Evolutionary conservation across 2,888 invertebrate species (phyloP), one percentile per base, ranked within the genome.

Genomic region (Hyalella azteca): DNA sequence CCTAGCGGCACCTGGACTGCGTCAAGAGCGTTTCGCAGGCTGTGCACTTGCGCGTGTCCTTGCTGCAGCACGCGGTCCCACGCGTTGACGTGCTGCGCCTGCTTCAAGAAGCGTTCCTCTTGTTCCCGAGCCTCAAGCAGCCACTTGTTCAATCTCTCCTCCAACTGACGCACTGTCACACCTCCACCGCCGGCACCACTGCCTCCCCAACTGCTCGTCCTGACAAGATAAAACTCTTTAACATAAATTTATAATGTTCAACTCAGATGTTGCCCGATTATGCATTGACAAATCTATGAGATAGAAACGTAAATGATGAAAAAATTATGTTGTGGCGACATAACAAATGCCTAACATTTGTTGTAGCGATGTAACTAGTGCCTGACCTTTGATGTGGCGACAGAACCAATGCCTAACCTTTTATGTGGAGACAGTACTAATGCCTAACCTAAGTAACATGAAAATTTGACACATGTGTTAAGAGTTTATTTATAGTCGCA

Each of bases 41-140:
- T 97, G 97, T 97, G 98, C 0, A 95, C 94, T 88, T 98, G 98
- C 80, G 98, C 92, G 88, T 97, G 95, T 3, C 95, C 94, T 48
- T 82, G 78, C 73, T 84, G 84, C 1, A 98, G 90, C 54, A 96
- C 89, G 84, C 94, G 91, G 87, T 98, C 98, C 97, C 98, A 98
- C 0, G 95, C 94, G 88, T 98, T 98, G 80, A 98, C 92, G 88
- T 97, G 95, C 4, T 95, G 94, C 0, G 97, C 97, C 88, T 97
- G 97, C 88, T 95, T 94, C 81, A 95, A 92, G 87, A 97, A 98
- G 0, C 93, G 91, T 87, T 94, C 94, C 87, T 97, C 97, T 87
- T 97, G 96, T 85, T 96, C 96, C 85, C 96, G 95, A 50, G 98
- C 88, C 86, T 97, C 96, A 0, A 94, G 88, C 0, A 94, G 95